Percentiles rank a stretch among this genome's conserved stretches.
phyloP scores from a whole-genome alignment of 2,888 invertebrate genomes.

The Polyploca ridens region DNA sequence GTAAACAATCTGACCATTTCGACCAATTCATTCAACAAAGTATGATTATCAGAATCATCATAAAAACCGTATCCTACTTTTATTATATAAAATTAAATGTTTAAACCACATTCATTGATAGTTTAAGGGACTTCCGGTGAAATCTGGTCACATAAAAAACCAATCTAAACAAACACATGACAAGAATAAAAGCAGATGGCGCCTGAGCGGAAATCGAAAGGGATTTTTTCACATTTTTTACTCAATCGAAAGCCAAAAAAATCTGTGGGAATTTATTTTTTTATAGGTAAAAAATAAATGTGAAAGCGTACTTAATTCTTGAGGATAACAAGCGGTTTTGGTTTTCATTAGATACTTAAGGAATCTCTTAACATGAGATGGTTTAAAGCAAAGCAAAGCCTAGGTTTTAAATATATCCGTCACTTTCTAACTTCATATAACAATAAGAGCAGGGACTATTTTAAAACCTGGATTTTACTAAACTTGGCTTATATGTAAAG shows the following conservation, averaged over 20 bases:
- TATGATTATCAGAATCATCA: conserved; percentile 29
- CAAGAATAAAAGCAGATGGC: conserved; percentile 79
- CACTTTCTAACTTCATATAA: no score
- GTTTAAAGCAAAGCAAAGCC: no score
- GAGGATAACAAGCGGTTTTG: neutral
- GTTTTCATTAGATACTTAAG: no score
- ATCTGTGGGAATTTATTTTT: conserved; percentile 59
- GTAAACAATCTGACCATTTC: conserved; percentile 7
- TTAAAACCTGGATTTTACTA: no score
- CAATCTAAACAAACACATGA: conserved; percentile 75
- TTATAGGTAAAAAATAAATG: conserved; percentile 50
- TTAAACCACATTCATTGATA: conserved; percentile 58
- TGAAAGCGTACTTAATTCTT: conserved; percentile 60
- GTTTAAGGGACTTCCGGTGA: conserved; percentile 67
- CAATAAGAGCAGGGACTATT: no score
- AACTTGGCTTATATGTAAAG: no score
- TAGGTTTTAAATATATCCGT: no score
- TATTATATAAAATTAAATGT: conserved; percentile 62
- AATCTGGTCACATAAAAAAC: conserved; percentile 68
- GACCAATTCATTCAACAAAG: conserved; percentile 8
- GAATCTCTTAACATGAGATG: no score
- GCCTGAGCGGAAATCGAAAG: conserved; percentile 83
- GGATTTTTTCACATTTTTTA: conserved; percentile 63
- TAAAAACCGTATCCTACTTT: conserved; percentile 36
- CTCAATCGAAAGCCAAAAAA: conserved; percentile 60